Evolutionary conservation across 2,888 invertebrate genomes (phyloP), one percentile per base, ranked within the genome.

Genomic region (Leucophora obtusa): DNA sequence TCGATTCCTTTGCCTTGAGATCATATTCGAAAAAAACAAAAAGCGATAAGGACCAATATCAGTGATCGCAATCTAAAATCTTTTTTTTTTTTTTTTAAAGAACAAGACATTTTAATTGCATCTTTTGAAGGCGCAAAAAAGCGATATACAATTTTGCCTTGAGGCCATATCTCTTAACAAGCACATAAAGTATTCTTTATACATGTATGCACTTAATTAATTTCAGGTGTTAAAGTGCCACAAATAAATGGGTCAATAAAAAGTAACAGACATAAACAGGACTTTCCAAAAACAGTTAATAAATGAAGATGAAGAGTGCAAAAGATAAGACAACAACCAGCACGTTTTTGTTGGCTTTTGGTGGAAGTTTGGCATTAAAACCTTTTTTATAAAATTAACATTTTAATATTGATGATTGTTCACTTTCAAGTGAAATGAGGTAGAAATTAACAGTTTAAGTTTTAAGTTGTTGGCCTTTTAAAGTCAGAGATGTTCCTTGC

Each of bases 141-240:
- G 60, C 15, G 28, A 65, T 65, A 66, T 60, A 77, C 65, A 77
- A 70, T 71, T 77, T 65, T 33, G 33, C 58, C 70, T 63, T 15
- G 33, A 59, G 71, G 77, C 47, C 66, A 60, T 54, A 59, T 3
- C 1, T 71, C 50, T 18, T 63, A 76, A 75, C 69, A 58, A 76
- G 35, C 56, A 11, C 10, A 38, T 38, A 14, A 38, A 11, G 38
- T 38, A 38, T 38, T 38, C 38, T 14, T 11, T 47, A 14, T 6
- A 21, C 54, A 14, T 18, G n/a, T 14, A 38, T n/a, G 54, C 56
- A 69, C 69, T 81, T 81, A 81, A 81, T 81, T 81, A 81, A 81
- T 77, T 70, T 81, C 81, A 81, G 73, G 81, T 81, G 81, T 73
- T 77, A 81, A 80, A 81, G 81, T 81, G 81, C 81, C 81, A 81